phyloP scores from a whole-genome alignment of 1,140 invertebrate genomes.

The Batillaria attramentaria region DNA sequence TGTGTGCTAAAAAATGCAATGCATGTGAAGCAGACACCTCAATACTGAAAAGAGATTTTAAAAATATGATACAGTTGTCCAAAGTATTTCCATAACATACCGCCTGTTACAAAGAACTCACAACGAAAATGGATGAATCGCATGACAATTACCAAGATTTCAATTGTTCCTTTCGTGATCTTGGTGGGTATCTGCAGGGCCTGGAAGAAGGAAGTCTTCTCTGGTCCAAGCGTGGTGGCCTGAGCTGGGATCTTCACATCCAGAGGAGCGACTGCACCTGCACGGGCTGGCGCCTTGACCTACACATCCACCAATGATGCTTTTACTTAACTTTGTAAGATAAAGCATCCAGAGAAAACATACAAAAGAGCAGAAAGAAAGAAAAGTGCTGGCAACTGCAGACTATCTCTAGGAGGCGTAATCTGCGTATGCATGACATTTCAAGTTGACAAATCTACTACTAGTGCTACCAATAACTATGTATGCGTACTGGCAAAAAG shows the following conservation, averaged over 20 bases:
- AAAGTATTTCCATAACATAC: not conserved
- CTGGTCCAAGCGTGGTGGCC: constrained; percentile 98
- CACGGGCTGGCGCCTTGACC: constrained; percentile 90
- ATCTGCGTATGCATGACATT: too few relatives aligned
- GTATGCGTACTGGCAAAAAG: not conserved
- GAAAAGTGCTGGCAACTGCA: too few relatives aligned
- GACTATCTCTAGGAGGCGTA: too few relatives aligned
- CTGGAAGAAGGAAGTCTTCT: constrained; percentile 99
- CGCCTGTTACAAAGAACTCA: not conserved
- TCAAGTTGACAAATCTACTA: too few relatives aligned
- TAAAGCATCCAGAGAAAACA: too few relatives aligned
- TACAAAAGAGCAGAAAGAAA: not conserved
- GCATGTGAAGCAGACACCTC: too few relatives aligned
- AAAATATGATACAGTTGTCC: not conserved
- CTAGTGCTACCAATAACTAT: not conserved
- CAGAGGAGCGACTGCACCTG: constrained; percentile 96
- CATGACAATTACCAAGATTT: constrained; percentile 89
- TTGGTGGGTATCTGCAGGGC: constrained; percentile 99
- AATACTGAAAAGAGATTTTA: not conserved
- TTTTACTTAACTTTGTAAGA: too few relatives aligned
- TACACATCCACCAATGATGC: too few relatives aligned
- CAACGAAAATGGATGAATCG: constrained; percentile 13
- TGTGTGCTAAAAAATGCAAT: too few relatives aligned
- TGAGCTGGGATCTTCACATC: constrained; percentile 98
- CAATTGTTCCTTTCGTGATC: constrained; percentile 99